A percentile compares a stretch with the other conserved stretches of the same genome.
phyloP scores from a whole-genome alignment of 2,888 invertebrate species.

The Cryptocephalus primarius region DNA sequence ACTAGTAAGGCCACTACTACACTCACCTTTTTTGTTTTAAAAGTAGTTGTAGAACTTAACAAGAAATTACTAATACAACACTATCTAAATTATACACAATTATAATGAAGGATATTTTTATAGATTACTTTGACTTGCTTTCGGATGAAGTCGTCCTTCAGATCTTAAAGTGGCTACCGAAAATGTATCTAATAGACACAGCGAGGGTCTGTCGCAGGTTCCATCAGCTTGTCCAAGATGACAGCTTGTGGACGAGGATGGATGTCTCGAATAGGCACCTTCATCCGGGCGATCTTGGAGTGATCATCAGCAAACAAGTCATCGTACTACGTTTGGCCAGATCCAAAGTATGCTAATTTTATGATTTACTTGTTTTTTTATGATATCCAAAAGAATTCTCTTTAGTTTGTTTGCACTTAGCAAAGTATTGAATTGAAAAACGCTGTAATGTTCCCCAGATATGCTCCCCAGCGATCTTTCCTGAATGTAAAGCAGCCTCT shows the following conservation, averaged over 20 bases:
- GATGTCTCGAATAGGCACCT: slow-evolving; percentile 67
- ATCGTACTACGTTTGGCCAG: slow-evolving; percentile 67
- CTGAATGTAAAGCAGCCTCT: slow-evolving; percentile 28
- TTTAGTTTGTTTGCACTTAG: too few species aligned
- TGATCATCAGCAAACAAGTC: slow-evolving; percentile 67
- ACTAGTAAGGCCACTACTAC: slow-evolving; percentile 19
- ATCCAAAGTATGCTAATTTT: slow-evolving; percentile 55
- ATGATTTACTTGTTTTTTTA: background rate
- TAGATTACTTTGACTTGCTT: slow-evolving; percentile 59
- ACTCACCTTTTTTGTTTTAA: background rate
- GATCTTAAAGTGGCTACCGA: slow-evolving; percentile 76
- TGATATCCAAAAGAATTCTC: too few species aligned
- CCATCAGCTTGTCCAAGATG: slow-evolving; percentile 68
- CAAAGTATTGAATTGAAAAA: background rate
- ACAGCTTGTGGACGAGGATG: slow-evolving; percentile 74
- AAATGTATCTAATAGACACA: slow-evolving; percentile 57
- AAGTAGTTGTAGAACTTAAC: too few species aligned
- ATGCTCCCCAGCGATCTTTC: slow-evolving; percentile 41
- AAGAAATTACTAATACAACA: too few species aligned
- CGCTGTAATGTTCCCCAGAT: slow-evolving; percentile 29
- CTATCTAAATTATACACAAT: too few species aligned
- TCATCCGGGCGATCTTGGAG: slow-evolving; percentile 56
- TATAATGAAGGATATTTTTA: slow-evolving; percentile 23
- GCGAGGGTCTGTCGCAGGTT: slow-evolving; percentile 70
- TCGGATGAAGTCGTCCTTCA: slow-evolving; percentile 81